A percentile compares a stretch with the other conserved stretches of the same genome.
phyloP scores from a whole-genome alignment of 2,797 vertebrate species.

The Amblyopsis hoosieri region DNA sequence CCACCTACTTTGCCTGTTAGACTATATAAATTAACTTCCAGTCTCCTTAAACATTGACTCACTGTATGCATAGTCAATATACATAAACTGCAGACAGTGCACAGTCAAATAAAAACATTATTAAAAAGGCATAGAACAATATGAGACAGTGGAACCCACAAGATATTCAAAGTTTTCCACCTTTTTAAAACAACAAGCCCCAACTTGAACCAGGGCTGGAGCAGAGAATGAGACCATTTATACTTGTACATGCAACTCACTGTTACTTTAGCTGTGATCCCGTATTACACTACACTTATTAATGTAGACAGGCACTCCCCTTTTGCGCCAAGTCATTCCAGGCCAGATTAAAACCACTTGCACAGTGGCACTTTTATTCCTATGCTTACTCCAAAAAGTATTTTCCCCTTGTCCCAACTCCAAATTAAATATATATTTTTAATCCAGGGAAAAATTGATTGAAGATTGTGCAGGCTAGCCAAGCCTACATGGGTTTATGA shows the following conservation, averaged over 20 bases:
- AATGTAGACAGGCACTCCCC: slow-evolving; percentile 53
- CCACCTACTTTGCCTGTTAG: slow-evolving; percentile 1
- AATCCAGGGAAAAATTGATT: slow-evolving; percentile 59
- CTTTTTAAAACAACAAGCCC: slow-evolving; percentile 50
- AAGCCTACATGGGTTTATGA: slow-evolving; percentile 41
- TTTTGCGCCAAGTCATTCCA: slow-evolving; percentile 42
- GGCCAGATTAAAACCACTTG: slow-evolving; percentile 60
- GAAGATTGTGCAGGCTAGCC: slow-evolving; percentile 35
- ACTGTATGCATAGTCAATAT: background rate
- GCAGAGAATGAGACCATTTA: slow-evolving; percentile 27
- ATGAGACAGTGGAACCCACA: slow-evolving; percentile 18
- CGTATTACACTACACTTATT: slow-evolving; percentile 54
- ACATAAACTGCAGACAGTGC: background rate
- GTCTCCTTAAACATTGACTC: background rate
- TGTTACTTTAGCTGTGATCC: slow-evolving; percentile 43
- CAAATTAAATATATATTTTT: slow-evolving; percentile 53
- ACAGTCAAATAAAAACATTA: slow-evolving; percentile 3
- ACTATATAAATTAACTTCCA: background rate
- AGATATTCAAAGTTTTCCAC: slow-evolving; percentile 32
- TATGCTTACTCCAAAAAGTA: slow-evolving; percentile 55
- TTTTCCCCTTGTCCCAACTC: slow-evolving; percentile 47
- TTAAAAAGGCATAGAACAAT: slow-evolving; percentile 9
- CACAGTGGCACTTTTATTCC: slow-evolving; percentile 68
- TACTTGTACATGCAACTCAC: slow-evolving; percentile 39
- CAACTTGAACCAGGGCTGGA: slow-evolving; percentile 51